Evolutionary conservation across 2,888 invertebrate genomes (phyloP), one percentile per base, ranked within the genome.

Genomic region (Nemoura dubitans): DNA sequence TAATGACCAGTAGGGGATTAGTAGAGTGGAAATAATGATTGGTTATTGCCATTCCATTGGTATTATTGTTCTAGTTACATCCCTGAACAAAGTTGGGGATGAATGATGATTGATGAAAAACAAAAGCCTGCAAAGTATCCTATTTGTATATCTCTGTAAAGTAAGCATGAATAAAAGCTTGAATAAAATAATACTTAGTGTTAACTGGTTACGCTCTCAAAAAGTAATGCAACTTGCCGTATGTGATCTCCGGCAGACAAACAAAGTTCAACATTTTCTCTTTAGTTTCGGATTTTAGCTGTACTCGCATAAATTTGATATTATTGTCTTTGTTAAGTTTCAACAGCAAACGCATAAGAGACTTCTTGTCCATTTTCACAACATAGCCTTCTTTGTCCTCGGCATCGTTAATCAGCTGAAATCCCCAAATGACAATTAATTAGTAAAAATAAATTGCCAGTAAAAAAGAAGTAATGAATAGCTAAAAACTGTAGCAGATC

Each of bases 291-390:
- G 91, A 91, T 76, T 90, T 92, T 76, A 95, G 89, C 83, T 91
- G 90, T n/a, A 94, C 90, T 87, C 90, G 90, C 27, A 93, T 92
- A 26, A 93, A 91, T 90, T 94, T 93, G 6, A 95, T 91, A 86
- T 93, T 92, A 14, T 94, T 94, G 82, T 94, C 94, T 86, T 91
- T 91, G 0, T 93, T 92, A 87, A 96, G 91, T 86, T 93, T 92
- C 29, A 92, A 91, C 27, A 96, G 90, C 25, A 96, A 90, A 25
- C 95, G 92, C 7, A 92, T 90, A 29, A 96, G 89, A 0, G 96
- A 95, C 90, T 95, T 95, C 88, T 93, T 93, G 90, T 96, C 95
- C 82, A 95, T 93, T 86, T 91, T 93, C 0, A 93, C 93, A 6
- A 92, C 90, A 83, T 92, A 92, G 0, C 94, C 94, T 90, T 94